Evolutionary conservation across 2,797 vertebrate genomes (phyloP).

Genomic region (Psittacula derbiana): DNA sequence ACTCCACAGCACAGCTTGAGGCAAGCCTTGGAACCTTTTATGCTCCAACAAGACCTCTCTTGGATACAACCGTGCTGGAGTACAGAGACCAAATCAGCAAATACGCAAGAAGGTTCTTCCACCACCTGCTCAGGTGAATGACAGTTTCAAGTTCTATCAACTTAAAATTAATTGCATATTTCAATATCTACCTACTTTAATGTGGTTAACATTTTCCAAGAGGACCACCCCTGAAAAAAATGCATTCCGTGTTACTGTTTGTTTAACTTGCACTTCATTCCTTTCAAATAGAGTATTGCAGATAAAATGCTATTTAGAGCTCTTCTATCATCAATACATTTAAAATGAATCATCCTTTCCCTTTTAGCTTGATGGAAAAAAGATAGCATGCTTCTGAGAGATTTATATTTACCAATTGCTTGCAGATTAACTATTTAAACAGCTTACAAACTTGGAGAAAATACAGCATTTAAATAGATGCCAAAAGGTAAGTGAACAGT

Average conservation of each 20-base stretch:
- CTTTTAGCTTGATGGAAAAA: constrained; percentile 39
- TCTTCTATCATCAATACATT: constrained; percentile 38
- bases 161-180: constrained; percentile 72
- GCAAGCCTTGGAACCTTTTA: constrained; percentile 92
- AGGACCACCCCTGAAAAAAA: constrained; percentile 46
- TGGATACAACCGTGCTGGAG: constrained; percentile 85
- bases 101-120: constrained; percentile 94
- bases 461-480: not conserved
- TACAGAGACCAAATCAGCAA: constrained; percentile 90
- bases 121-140: constrained; percentile 94
- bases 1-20: constrained; percentile 89
- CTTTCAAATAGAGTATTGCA: constrained; percentile 36
- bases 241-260: constrained; percentile 49
- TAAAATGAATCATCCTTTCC: constrained; percentile 30
- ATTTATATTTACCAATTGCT: constrained; percentile 4
- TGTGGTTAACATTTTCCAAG: constrained; percentile 45
- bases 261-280: constrained; percentile 63
- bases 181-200: constrained; percentile 33
- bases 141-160: constrained; percentile 50
- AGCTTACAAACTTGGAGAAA: constrained; percentile 8
- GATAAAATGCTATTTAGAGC: constrained; percentile 45
- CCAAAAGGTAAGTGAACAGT: not conserved
- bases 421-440: constrained; percentile 2
- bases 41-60: constrained; percentile 83
- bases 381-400: not conserved